Evolutionary conservation across 2,797 vertebrate species (phyloP).

Genomic region (Chrysocyon brachyurus): DNA sequence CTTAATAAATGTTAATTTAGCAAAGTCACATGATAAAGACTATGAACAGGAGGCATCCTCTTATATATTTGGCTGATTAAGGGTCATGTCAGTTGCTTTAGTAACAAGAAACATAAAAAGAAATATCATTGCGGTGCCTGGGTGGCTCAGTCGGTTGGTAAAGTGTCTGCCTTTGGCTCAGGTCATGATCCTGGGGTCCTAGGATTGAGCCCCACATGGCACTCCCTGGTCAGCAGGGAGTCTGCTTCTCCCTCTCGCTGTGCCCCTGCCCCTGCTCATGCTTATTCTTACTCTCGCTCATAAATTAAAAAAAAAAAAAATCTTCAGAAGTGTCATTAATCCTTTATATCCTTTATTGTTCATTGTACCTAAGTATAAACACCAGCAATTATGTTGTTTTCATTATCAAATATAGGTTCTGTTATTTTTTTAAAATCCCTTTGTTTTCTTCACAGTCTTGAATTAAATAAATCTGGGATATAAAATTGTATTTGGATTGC

Average conservation of each 20-base stretch:
- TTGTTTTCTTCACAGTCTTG: neutral
- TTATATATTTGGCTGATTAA: neutral
- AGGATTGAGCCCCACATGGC: too few species aligned
- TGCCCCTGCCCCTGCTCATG: too few species aligned
- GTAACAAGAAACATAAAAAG: neutral
- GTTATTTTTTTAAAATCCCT: neutral
- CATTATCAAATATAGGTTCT: neutral
- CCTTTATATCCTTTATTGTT: neutral
- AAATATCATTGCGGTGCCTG: too few species aligned
- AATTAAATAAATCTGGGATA: neutral
- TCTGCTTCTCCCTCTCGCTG: too few species aligned
- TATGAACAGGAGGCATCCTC: neutral
- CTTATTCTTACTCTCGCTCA: too few species aligned
- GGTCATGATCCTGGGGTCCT: too few species aligned
- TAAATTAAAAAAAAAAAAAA: neutral
- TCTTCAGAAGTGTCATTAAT: neutral
- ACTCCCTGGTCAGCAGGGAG: too few species aligned
- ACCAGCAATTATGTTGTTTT: neutral
- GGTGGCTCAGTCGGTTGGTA: too few species aligned
- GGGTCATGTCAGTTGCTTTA: neutral
- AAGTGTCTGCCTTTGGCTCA: too few species aligned
- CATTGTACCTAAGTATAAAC: neutral
- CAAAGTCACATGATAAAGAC: neutral
- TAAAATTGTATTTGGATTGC: neutral
- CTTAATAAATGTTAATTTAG: neutral